Evolutionary conservation across 2,113 vertebrate species (phyloP).

Genomic region (Oceanodroma tethys): DNA sequence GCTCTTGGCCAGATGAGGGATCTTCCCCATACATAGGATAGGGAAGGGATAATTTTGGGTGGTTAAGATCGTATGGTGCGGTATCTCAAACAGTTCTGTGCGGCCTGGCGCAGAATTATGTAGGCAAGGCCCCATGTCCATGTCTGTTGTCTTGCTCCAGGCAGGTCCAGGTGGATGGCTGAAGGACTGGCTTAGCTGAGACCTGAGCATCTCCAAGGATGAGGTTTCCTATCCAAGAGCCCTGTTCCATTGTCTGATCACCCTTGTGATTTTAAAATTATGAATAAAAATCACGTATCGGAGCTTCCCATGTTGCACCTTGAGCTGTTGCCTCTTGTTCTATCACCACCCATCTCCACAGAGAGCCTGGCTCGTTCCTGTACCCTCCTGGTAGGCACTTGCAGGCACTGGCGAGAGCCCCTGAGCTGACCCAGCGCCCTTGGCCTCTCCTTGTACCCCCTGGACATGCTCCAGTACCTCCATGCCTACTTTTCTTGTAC

Average conservation of each 20-base stretch:
- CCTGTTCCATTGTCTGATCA: no score
- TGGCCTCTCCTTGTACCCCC: not conserved
- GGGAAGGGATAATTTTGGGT: not conserved
- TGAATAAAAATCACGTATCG: accelerated
- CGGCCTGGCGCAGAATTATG: accelerated
- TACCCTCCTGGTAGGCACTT: not conserved
- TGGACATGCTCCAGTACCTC: not conserved
- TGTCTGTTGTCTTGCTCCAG: accelerated
- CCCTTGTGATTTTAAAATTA: not conserved
- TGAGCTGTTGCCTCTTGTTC: not conserved
- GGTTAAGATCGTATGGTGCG: accelerated
- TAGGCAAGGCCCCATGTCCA: not conserved
- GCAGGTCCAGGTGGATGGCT: not conserved
- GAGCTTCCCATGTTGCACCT: not conserved
- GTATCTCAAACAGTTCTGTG: not conserved
- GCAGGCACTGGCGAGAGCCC: not conserved
- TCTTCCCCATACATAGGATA: accelerated
- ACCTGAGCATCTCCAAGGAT: not conserved
- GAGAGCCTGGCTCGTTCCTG: not conserved
- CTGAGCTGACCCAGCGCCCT: not conserved
- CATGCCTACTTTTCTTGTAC: accelerated
- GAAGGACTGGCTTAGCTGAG: not conserved
- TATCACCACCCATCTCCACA: not conserved
- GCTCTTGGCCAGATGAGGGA: not conserved
- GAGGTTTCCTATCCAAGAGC: not conserved